A percentile compares a stretch with the other conserved stretches of the same genome.
These are phyloP conservation scores for Connochaetes taurinus DNA, from an alignment of 2,113 vertebrate genomes.

Conservation along the genomic window DNA sequence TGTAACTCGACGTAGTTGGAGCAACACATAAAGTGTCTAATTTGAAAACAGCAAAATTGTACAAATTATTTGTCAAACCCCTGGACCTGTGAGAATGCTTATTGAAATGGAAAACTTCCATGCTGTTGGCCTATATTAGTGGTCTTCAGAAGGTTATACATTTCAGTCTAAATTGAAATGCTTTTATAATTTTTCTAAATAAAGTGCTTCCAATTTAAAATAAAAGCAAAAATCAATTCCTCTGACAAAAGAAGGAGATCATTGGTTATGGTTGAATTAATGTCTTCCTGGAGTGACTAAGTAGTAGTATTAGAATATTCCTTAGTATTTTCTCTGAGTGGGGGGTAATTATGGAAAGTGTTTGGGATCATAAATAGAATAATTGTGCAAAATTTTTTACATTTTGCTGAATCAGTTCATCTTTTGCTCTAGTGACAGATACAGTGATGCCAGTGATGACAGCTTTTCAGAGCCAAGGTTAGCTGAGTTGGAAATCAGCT, in stretches of 20 bases:
- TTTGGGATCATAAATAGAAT: neutral
- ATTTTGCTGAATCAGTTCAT: slow-evolving; percentile 47
- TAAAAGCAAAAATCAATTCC: neutral
- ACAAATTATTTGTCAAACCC: neutral
- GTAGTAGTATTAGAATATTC: neutral
- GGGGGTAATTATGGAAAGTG: neutral
- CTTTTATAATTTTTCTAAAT: slow-evolving; percentile 15
- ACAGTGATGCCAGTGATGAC: slow-evolving; percentile 78
- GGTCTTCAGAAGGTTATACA: slow-evolving; percentile 2
- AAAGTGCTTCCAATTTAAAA: neutral
- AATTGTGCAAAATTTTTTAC: neutral
- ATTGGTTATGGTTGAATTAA: neutral
- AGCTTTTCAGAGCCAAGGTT: slow-evolving; percentile 76
- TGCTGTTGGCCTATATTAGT: neutral
- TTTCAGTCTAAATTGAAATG: neutral
- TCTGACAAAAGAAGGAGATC: neutral
- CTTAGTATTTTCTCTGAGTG: neutral
- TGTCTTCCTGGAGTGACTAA: neutral
- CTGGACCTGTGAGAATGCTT: neutral
- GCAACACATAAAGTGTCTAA: neutral
- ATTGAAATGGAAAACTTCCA: neutral
- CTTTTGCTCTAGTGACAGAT: slow-evolving; percentile 77
- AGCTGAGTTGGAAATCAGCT: slow-evolving; percentile 71
- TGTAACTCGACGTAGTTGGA: neutral
- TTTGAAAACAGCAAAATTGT: neutral